Conservation (phyloP, 2,797 vertebrate genomes). For the Lophius americanus region DNA sequence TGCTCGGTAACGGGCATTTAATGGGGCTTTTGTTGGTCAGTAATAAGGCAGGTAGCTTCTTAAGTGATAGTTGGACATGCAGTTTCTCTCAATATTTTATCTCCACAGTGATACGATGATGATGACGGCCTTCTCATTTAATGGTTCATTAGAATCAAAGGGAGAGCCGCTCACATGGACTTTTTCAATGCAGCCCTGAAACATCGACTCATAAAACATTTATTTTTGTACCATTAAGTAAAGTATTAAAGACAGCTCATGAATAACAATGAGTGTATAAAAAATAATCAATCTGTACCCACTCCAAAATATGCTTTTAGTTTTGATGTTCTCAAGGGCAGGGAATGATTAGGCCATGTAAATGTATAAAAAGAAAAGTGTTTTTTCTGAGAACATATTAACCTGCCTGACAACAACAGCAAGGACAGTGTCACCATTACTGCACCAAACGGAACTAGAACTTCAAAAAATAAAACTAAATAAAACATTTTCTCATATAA, state of each 20-base stretch:
- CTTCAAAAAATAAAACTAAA: too few relatives aligned
- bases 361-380: too few relatives aligned
- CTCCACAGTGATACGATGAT: background rate
- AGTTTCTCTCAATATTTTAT: slow-evolving; percentile 10
- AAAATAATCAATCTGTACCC: too few relatives aligned
- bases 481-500: too few relatives aligned
- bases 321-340: too few relatives aligned
- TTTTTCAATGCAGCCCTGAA: background rate
- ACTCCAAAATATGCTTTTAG: too few relatives aligned
- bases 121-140: background rate
- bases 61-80: slow-evolving; percentile 21
- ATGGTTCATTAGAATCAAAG: background rate
- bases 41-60: slow-evolving; percentile 24
- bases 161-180: background rate
- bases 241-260: background rate
- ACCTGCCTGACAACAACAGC: background rate
- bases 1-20: slow-evolving; percentile 53
- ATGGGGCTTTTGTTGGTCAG: slow-evolving; percentile 46
- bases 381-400: too few relatives aligned
- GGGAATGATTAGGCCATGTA: too few relatives aligned
- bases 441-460: background rate
- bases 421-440: background rate
- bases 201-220: background rate
- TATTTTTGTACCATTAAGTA: background rate
- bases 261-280: background rate